Conservation (phyloP, 2,888 invertebrate genomes). For the Bombylius discolor region DNA sequence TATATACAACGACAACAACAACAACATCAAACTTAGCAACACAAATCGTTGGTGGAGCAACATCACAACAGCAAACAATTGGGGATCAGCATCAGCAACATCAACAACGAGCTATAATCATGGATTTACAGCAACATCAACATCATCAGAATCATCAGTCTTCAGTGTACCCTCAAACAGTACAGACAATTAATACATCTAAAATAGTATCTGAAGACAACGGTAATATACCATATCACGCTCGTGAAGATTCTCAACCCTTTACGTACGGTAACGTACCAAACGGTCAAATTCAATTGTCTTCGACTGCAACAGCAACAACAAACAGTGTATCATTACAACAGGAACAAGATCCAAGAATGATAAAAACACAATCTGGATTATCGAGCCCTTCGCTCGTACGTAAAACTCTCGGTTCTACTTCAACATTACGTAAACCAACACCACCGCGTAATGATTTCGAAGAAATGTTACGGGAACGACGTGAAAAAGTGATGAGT, state of each 20-base stretch:
- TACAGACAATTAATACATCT: slow-evolving; percentile 27
- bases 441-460: slow-evolving; percentile 34
- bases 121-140: slow-evolving; percentile 2
- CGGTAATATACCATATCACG: slow-evolving; percentile 78
- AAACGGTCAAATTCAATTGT: slow-evolving; percentile 13
- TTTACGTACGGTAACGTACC: slow-evolving; percentile 71
- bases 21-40: too few relatives aligned
- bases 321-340: background rate
- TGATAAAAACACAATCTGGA: slow-evolving; percentile 58
- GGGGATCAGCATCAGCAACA: slow-evolving; percentile 1
- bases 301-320: background rate
- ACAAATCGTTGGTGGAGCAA: background rate
- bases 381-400: slow-evolving; percentile 74
- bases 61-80: background rate
- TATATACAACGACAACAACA: slow-evolving; percentile 2
- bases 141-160: slow-evolving; percentile 25
- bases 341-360: slow-evolving; percentile 22
- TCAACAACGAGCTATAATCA: slow-evolving; percentile 1
- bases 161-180: slow-evolving; percentile 34
- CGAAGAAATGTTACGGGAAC: slow-evolving; percentile 34
- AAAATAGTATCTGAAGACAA: slow-evolving; percentile 24
- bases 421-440: slow-evolving; percentile 21
- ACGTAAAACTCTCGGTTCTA: slow-evolving; percentile 50
- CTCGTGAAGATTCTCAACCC: slow-evolving; percentile 75
- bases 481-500: slow-evolving; percentile 34